Evolutionary conservation across 2,113 vertebrate species (phyloP).

Genomic region (Piprites chloris): DNA sequence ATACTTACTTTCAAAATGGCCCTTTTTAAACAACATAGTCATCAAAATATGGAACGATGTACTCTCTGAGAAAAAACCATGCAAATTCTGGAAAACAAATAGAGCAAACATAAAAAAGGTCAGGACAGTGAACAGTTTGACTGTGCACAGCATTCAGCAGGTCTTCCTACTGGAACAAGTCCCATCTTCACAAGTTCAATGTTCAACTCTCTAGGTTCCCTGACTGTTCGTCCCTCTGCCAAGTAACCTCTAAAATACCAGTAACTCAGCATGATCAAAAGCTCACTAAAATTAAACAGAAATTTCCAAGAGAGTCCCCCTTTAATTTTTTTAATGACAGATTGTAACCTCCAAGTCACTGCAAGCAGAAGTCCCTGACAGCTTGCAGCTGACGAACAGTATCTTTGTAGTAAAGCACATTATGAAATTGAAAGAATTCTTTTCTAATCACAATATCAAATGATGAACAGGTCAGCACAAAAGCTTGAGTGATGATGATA

Average conservation of each 20-base stretch:
- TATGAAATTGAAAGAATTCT: neutral
- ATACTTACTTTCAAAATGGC: conserved; percentile 83
- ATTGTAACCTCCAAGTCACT: neutral
- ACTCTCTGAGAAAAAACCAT: conserved; percentile 86
- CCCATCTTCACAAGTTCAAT: neutral
- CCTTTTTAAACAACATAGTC: conserved; percentile 89
- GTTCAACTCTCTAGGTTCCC: neutral
- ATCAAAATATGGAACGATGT: conserved; percentile 91
- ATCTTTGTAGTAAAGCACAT: neutral
- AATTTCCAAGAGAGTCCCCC: neutral
- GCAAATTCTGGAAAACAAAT: conserved; percentile 75
- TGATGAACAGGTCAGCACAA: neutral
- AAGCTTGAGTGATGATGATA: neutral
- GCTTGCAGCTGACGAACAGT: neutral
- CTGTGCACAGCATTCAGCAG: neutral
- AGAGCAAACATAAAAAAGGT: neutral
- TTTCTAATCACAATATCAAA: neutral
- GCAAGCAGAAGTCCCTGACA: neutral
- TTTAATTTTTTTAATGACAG: neutral
- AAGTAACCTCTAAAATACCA: neutral
- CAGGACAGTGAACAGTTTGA: neutral
- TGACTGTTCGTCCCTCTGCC: neutral
- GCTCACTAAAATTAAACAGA: neutral
- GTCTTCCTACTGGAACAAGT: neutral
- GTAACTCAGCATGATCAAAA: neutral